A percentile compares a stretch with the other conserved stretches of the same genome.
phyloP scores from a whole-genome alignment of 1,140 invertebrate genomes.

The Himalopsyche phryganea region DNA sequence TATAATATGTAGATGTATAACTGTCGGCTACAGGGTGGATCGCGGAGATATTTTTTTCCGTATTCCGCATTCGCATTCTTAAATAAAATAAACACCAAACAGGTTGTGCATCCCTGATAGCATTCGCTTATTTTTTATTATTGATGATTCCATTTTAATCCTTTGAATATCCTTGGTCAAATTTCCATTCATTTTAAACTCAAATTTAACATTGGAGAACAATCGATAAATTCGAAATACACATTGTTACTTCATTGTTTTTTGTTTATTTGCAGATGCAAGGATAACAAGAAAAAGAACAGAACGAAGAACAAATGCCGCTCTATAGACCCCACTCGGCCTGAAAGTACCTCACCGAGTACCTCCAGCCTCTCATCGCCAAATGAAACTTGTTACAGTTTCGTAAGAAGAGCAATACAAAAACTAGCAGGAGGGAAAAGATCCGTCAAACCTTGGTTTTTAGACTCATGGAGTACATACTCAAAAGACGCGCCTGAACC shows the following conservation, averaged over 20 bases:
- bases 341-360: slow-evolving; percentile 64
- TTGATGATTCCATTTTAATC: no score
- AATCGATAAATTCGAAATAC: no score
- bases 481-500: slow-evolving; percentile 52
- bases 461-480: slow-evolving; percentile 70
- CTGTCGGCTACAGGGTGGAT: no score
- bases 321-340: slow-evolving; percentile 45
- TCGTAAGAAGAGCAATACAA: slow-evolving; percentile 83
- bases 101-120: no score
- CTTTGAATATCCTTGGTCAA: neutral
- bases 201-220: no score
- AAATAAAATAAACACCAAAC: no score
- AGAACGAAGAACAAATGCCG: slow-evolving; percentile 46
- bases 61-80: no score
- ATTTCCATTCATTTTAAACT: neutral
- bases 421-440: slow-evolving; percentile 74
- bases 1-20: no score
- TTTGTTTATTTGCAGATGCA: slow-evolving; percentile 36
- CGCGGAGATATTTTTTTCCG: no score
- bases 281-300: slow-evolving; percentile 47
- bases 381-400: slow-evolving; percentile 92
- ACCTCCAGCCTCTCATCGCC: slow-evolving; percentile 84
- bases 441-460: slow-evolving; percentile 68
- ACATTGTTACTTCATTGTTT: no score
- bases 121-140: no score